Evolutionary conservation across 2,113 vertebrate genomes (phyloP), one percentile per base, ranked within the genome.

Genomic region (Stegastes partitus): DNA sequence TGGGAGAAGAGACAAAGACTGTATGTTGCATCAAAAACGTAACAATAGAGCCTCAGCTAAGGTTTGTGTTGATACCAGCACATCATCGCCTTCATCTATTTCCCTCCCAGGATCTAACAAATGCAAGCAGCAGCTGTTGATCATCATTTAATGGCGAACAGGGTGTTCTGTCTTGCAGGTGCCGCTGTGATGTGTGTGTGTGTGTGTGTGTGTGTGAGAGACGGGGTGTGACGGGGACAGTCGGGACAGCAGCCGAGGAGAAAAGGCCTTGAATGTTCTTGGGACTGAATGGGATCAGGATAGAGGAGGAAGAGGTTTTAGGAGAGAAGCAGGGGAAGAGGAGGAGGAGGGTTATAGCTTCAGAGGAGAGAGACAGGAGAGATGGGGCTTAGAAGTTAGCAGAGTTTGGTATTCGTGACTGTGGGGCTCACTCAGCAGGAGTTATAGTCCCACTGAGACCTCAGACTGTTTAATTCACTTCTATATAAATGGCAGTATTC

Each of bases 261-360:
- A 66, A 74, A 77, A 69, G 70, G 64, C 66, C 84, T 16, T 3
- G 58, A 73, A 79, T 65, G 82, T 87, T 90, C 68, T 77, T 62
- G 83, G 74, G 80, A 86, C 82, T 77, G 85, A 89, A 39, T 11
- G 25, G 85, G 88, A 91, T 91, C 86, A 91, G 85, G 79, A 82
- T 63, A 49, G 74, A 77, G 70, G 79, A 78, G 57, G 81, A 74
- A 73, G 79, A 86, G 88, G 77, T 83, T 82, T 90, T 75, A 87
- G 72, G 53, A 68, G 85, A 51, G 76, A 80, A 23, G 72, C 72
- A 34, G 57, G 61, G 51, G 68, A 77, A 79, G 68, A 66, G 51
- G 70, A 79, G 72, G 59, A 58, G 61, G 77, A 58, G 68, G 68
- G 71, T 89, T 82, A 77, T 28, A 73, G 72, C 87, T 89, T 91